Percentiles rank a stretch among this genome's conserved stretches.
Evolutionary conservation across 2,888 invertebrate species (phyloP).

Genomic region (Argyresthia goedartella): DNA sequence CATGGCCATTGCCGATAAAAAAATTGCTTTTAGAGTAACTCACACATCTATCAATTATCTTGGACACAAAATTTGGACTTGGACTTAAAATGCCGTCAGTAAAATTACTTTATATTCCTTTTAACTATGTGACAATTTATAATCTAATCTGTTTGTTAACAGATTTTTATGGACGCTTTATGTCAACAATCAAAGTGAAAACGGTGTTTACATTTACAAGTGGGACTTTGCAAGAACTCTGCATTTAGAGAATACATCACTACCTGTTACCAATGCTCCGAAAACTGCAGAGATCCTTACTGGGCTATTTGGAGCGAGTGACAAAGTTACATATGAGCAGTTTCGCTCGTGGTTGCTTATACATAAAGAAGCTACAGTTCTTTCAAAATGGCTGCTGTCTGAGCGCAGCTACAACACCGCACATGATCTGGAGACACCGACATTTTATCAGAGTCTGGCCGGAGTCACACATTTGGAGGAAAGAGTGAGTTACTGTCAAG

Average conservation of each 20-base stretch:
- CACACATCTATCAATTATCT: too few species aligned
- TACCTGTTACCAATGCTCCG: slow-evolving; percentile 39
- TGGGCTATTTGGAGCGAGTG: slow-evolving; percentile 47
- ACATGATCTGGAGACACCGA: slow-evolving; percentile 87
- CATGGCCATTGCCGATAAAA: too few species aligned
- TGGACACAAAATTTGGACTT: too few species aligned
- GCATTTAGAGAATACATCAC: slow-evolving; percentile 66
- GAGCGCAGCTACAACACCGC: slow-evolving; percentile 80
- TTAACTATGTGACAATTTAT: too few species aligned
- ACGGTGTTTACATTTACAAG: slow-evolving; percentile 76
- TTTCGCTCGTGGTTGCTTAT: slow-evolving; percentile 84
- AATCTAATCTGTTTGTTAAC: neutral
- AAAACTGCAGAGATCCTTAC: slow-evolving; percentile 45
- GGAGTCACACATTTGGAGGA: slow-evolving; percentile 92
- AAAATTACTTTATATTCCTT: too few species aligned
- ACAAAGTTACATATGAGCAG: slow-evolving; percentile 76
- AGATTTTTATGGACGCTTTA: slow-evolving; percentile 89
- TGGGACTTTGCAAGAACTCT: slow-evolving; percentile 79
- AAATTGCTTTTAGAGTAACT: too few species aligned
- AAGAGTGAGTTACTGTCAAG: slow-evolving; percentile 65
- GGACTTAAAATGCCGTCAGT: too few species aligned
- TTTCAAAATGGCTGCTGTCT: slow-evolving; percentile 85
- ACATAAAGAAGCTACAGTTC: slow-evolving; percentile 82
- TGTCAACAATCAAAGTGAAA: slow-evolving; percentile 81
- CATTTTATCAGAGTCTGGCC: slow-evolving; percentile 93